Evolutionary conservation across 1,140 invertebrate species (phyloP), one percentile per base, ranked within the genome.

Genomic region (Drosophila prosaltans): DNA sequence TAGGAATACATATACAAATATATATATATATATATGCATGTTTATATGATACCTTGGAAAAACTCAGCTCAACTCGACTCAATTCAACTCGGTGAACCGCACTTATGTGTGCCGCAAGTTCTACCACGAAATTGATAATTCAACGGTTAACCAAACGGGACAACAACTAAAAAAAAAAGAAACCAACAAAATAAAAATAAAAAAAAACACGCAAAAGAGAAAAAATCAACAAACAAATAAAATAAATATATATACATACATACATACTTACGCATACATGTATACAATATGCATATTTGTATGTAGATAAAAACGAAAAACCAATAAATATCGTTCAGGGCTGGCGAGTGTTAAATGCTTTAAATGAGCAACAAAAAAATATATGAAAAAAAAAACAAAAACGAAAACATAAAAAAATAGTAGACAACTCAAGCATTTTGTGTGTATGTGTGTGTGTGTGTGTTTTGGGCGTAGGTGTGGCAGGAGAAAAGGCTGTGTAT

Each of bases 111-210:
- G 84, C 89, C 89, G 72, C 89, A 91, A 91, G 89, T 91, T 91
- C 74, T 81, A 91, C 89, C 89, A 74, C 89, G 89, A 91, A 91
- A 91, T 91, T 91, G 89, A 91, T 91, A 91, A 91, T 91, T 91
- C 89, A 91, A 90, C 85, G 89, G 89, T 91, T 89, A 85, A 91
- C 89, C 89, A 76, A 81, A 72, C 72, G 78, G 81, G 62, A 71
- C 78, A 88, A 75, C 80, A 80, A 88, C 70, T 78, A 83, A 80
- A 88, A 73, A 71, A 81, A 62, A 58, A 63, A 39, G 43, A 8
- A 57, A 51, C 55, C 26, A 58, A 66, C 51, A 41, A 61, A 26
- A 32, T 30, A 70, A 51, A 63, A n/a, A 61, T 59, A 55, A 54
- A 69, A 54, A 69, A 75, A 54, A 69, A 67, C 39, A 69, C 43